Base-by-base conservation (phyloP, 2,113 vertebrate genomes). In the Coturnix japonica region DNA sequence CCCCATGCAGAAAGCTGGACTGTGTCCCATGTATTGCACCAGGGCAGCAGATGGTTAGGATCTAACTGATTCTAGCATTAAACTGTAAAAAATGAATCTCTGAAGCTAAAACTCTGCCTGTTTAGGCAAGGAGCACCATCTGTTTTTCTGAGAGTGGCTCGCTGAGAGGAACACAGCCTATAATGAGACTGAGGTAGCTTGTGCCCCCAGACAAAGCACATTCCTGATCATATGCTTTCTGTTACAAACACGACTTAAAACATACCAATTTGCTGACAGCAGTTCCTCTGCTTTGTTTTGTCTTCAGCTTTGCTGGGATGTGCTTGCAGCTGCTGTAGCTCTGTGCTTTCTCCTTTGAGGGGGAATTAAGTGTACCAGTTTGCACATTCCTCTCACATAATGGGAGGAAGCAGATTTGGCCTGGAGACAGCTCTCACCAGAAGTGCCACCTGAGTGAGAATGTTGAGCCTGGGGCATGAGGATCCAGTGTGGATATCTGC, bases 261-360 rank as follows among this genome's bases (percentile, higher is more conserved):
- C 49, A 14, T 12, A 37, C 5, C 20, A 3, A 37, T 88, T 63
- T 72, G 33, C 63, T 89, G 63, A 13, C 54, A 41, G 54, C 43
- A 46, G 18, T 23, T 89, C 33, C 43, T 57, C 49, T 0, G 0
- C 54, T 70, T 39, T 79, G 35, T 49, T 72, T 85, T 69, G 28
- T 63, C 66, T 85, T 28, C 57, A 73, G 78, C 71, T 70, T 76
- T 89, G 41, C 46, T 39, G 51, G 46, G 54, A 66, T 19, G 7
- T 84, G 74, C 72, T 65, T 65, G 91, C 87, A 93, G 91, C 85
- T 80, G 81, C 71, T 85, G 26, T 61, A 26, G n/a, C 63, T 61
- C 37, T 41, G 22, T 51, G 66, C 65, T 79, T 80, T 49, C 49
- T 76, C 14, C 59, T 87, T 73, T 4, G 54, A 61, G 11, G 33